Evolutionary conservation across 2,113 vertebrate genomes (phyloP), one percentile per base, ranked within the genome.

Genomic region (Panurus biarmicus): DNA sequence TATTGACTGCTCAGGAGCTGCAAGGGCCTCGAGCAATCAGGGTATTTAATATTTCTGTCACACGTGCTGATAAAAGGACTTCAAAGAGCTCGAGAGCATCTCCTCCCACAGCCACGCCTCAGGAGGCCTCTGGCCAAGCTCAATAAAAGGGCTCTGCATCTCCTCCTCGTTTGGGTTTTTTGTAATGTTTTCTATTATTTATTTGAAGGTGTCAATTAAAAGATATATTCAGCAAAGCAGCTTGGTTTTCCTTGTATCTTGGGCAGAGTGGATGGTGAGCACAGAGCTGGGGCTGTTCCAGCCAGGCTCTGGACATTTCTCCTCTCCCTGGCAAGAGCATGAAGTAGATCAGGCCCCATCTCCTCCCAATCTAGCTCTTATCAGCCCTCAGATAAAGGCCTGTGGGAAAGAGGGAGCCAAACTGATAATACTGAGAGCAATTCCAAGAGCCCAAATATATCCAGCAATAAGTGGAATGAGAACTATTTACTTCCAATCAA

Each of bases 141-240:
- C 95, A 96, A 96, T 93, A 94, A 93, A 94, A 94, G 94, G 92
- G 58, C 91, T 87, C 76, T 96, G 93, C 87, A 51, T 44, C 94
- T 87, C 47, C 12, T 65, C 64, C 54, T 96, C 40, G 11, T 40
- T 93, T 79, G 93, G 56, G 65, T 93, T 94, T 97, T 86, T 93
- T 91, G 60, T 89, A 93, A 89, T 19, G 53, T 36, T 61, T 91
- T 40, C 33, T 93, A 96, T 96, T 75, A 89, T 77, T 78, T 94
- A 96, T 97, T 95, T 78, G 31, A 96, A 97, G 57, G 38, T 74
- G 62, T 94, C 56, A 89, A 96, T 96, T 87, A 94, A 94, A 93
- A 26, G 64, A 40, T 65, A 42, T 81, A 45, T 77, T 86, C 17
- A 45, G 66, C 82, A 96, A 94, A 74, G 11, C 71, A 81, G 69